Conservation (phyloP, 2,113 vertebrate genomes). For the Forbesichthys papilliferus region DNA sequence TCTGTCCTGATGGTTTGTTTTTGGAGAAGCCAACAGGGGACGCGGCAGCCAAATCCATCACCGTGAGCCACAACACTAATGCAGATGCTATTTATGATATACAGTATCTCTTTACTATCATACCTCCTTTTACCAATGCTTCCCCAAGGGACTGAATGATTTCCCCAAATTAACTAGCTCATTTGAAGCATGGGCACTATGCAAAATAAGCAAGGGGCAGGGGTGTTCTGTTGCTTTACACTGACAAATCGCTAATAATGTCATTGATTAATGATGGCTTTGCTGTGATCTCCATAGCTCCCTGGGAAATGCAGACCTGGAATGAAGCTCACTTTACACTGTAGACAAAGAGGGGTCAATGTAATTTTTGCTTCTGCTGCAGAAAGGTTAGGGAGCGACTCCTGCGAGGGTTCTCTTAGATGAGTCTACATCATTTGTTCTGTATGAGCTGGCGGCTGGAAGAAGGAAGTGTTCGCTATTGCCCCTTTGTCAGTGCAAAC, state of each 20-base stretch:
- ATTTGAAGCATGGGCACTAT: conserved; percentile 36
- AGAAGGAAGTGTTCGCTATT: not conserved
- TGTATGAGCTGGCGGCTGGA: conserved; percentile 20
- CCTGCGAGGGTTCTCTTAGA: conserved; percentile 22
- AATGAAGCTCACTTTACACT: conserved; percentile 37
- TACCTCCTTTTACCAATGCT: not conserved
- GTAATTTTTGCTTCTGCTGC: conserved; percentile 27
- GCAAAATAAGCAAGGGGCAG: conserved; percentile 37
- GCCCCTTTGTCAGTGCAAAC: no score
- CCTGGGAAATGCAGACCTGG: conserved; percentile 30
- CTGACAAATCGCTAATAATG: conserved; percentile 51
- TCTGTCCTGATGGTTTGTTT: conserved; percentile 35
- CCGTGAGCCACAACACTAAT: conserved; percentile 25
- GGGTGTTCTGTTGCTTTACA: conserved; percentile 52
- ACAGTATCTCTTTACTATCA: not conserved
- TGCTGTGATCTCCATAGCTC: conserved; percentile 36
- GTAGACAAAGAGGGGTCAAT: conserved; percentile 59
- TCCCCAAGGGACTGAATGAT: conserved; percentile 18
- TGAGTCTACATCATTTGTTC: conserved; percentile 14
- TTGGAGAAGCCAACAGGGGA: conserved; percentile 37
- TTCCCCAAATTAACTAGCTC: conserved; percentile 38
- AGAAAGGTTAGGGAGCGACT: conserved; percentile 47
- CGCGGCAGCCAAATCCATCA: conserved; percentile 40
- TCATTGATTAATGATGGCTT: conserved; percentile 62
- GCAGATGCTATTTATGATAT: conserved; percentile 20